phyloP scores from a whole-genome alignment of 2,888 invertebrate genomes.

The Agrotis segetum region DNA sequence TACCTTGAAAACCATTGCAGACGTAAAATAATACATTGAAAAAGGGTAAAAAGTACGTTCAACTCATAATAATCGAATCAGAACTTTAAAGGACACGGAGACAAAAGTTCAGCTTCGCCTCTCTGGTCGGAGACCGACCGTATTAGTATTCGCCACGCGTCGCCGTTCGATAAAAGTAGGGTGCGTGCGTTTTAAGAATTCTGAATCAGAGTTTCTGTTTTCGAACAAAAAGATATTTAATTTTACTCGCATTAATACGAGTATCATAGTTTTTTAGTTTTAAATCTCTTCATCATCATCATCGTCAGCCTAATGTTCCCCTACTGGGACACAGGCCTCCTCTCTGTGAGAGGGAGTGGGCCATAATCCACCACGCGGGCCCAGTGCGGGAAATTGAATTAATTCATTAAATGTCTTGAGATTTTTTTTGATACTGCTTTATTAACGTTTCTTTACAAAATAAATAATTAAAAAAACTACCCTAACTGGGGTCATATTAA shows the following conservation, averaged over 20 bases:
- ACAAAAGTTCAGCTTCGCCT: slow-evolving; percentile 33
- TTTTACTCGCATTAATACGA: background rate
- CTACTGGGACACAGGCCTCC: too few relatives aligned
- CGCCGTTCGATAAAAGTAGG: slow-evolving; percentile 49
- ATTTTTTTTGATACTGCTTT: too few relatives aligned
- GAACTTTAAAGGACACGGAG: slow-evolving; percentile 5
- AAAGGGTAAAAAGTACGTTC: slow-evolving; percentile 6
- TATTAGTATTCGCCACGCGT: slow-evolving; percentile 55
- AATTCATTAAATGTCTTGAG: too few relatives aligned
- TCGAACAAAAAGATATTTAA: slow-evolving; percentile 25
- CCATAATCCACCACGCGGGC: too few relatives aligned
- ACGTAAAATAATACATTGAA: background rate
- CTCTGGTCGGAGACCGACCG: slow-evolving; percentile 7
- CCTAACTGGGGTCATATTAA: too few relatives aligned
- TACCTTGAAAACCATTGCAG: background rate
- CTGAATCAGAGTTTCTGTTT: slow-evolving; percentile 31
- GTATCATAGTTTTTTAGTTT: background rate
- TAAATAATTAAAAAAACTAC: too few relatives aligned
- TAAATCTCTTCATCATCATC: too few relatives aligned
- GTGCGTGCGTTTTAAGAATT: slow-evolving; percentile 48
- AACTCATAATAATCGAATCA: slow-evolving; percentile 20
- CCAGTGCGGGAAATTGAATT: too few relatives aligned
- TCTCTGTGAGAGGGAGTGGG: too few relatives aligned
- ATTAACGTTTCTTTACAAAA: too few relatives aligned
- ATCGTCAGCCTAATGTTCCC: too few relatives aligned